A percentile compares a stretch with the other conserved stretches of the same genome.
phyloP scores from a whole-genome alignment of 2,888 invertebrate species.

The Xanthorhoe spadicearia region DNA sequence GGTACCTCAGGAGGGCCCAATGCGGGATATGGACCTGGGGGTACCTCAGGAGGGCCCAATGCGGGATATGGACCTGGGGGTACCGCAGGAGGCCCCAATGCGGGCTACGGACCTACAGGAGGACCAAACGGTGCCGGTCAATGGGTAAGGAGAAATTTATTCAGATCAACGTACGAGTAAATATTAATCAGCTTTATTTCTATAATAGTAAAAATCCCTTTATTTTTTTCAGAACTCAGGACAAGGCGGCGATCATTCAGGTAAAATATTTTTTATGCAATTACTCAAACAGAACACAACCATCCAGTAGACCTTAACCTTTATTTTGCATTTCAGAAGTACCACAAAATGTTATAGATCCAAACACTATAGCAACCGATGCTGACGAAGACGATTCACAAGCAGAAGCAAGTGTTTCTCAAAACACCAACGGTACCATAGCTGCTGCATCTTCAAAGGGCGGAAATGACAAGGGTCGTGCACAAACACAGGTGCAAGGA shows the following conservation, averaged over 20 bases:
- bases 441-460: slow-evolving; percentile 92
- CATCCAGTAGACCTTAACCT: background rate
- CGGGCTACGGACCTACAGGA: slow-evolving; percentile 9
- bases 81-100: slow-evolving; percentile 10
- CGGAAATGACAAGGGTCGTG: slow-evolving; percentile 88
- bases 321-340: slow-evolving; percentile 55
- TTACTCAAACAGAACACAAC: background rate
- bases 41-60: slow-evolving; percentile 2
- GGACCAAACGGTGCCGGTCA: slow-evolving; percentile 36
- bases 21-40: slow-evolving; percentile 8
- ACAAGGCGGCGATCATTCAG: slow-evolving; percentile 41
- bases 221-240: slow-evolving; percentile 44
- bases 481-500: slow-evolving; percentile 93
- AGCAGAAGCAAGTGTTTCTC: slow-evolving; percentile 87
- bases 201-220: background rate
- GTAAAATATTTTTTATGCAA: slow-evolving; percentile 31
- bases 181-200: no score
- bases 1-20: slow-evolving; percentile 11
- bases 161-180: no score
- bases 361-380: slow-evolving; percentile 65
- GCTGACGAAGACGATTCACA: slow-evolving; percentile 88
- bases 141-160: slow-evolving; percentile 46
- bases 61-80: slow-evolving; percentile 20
- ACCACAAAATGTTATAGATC: slow-evolving; percentile 73
- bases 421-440: slow-evolving; percentile 86